These are phyloP conservation scores for Eurois occulta DNA, from an alignment of 2,888 invertebrate species.

Conservation along the genomic window DNA sequence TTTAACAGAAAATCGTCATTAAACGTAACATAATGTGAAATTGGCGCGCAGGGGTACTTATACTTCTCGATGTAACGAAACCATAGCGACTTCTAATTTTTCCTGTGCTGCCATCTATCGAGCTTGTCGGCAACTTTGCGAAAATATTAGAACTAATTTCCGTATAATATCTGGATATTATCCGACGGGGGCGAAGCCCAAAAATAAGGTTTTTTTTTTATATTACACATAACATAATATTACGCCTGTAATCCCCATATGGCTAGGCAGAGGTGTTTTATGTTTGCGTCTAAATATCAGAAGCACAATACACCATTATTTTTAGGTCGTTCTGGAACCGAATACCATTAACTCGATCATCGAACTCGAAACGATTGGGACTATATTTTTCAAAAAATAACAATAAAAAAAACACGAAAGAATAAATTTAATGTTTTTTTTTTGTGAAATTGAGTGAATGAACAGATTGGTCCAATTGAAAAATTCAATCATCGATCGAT, in stretches of 20 bases:
- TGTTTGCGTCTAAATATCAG: too few relatives aligned
- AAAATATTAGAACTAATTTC: neutral
- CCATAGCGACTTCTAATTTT: slow-evolving; percentile 45
- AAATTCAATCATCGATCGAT: too few relatives aligned
- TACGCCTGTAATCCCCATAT: neutral
- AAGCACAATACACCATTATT: too few relatives aligned
- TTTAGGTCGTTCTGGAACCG: too few relatives aligned
- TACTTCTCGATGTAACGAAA: slow-evolving; percentile 20
- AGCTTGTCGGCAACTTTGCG: neutral
- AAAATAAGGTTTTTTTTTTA: neutral
- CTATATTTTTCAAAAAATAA: too few relatives aligned
- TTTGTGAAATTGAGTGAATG: too few relatives aligned
- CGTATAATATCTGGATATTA: neutral
- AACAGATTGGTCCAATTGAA: too few relatives aligned
- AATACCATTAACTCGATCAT: too few relatives aligned
- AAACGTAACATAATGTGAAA: fast-evolving
- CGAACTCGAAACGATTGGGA: too few relatives aligned
- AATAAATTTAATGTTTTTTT: too few relatives aligned
- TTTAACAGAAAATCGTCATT: fast-evolving
- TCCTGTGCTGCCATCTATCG: slow-evolving; percentile 35
- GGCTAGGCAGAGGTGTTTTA: too few relatives aligned
- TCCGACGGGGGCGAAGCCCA: neutral
- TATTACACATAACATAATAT: neutral
- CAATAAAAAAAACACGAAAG: too few relatives aligned
- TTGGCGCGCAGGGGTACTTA: neutral